Percentiles rank a stretch among this genome's conserved stretches.
phyloP scores from a whole-genome alignment of 2,888 invertebrate genomes.

The Euphydryas editha region DNA sequence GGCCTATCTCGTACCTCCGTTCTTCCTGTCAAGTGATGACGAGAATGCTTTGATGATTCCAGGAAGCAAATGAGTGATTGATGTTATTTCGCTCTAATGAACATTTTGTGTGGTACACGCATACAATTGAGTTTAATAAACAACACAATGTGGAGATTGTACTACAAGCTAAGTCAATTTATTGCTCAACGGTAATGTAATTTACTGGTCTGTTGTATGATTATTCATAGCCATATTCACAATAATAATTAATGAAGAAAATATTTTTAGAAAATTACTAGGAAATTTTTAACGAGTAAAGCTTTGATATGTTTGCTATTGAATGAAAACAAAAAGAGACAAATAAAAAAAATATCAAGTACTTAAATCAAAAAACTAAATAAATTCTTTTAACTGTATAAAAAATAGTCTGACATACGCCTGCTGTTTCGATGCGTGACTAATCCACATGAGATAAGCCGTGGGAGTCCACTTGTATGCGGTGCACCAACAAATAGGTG shows the following conservation, averaged over 20 bases:
- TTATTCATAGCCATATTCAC: slow-evolving; percentile 4
- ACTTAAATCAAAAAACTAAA: slow-evolving; percentile 8
- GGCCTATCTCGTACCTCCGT: slow-evolving; percentile 56
- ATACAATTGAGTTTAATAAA: slow-evolving; percentile 43
- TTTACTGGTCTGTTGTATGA: not conserved
- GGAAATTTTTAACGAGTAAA: not conserved
- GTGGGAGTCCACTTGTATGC: slow-evolving; percentile 43
- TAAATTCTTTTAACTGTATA: slow-evolving; percentile 18
- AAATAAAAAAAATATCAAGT: slow-evolving; percentile 12
- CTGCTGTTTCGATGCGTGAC: slow-evolving; percentile 40
- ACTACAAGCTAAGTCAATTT: slow-evolving; percentile 10
- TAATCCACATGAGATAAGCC: slow-evolving; percentile 40
- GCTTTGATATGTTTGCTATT: not conserved
- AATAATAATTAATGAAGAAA: slow-evolving; percentile 1
- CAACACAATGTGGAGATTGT: slow-evolving; percentile 34
- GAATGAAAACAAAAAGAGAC: too few species aligned
- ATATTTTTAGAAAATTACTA: not conserved
- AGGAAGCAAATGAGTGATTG: slow-evolving; percentile 64
- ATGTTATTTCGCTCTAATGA: slow-evolving; percentile 64
- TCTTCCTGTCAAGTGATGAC: slow-evolving; percentile 72
- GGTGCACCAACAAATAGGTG: slow-evolving; percentile 33
- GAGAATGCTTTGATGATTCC: slow-evolving; percentile 61
- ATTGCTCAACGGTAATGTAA: slow-evolving; percentile 7
- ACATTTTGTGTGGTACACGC: slow-evolving; percentile 55
- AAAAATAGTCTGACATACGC: slow-evolving; percentile 30